Evolutionary conservation across 1,140 invertebrate genomes (phyloP), one percentile per base, ranked within the genome.

Genomic region (Solen grandis): DNA sequence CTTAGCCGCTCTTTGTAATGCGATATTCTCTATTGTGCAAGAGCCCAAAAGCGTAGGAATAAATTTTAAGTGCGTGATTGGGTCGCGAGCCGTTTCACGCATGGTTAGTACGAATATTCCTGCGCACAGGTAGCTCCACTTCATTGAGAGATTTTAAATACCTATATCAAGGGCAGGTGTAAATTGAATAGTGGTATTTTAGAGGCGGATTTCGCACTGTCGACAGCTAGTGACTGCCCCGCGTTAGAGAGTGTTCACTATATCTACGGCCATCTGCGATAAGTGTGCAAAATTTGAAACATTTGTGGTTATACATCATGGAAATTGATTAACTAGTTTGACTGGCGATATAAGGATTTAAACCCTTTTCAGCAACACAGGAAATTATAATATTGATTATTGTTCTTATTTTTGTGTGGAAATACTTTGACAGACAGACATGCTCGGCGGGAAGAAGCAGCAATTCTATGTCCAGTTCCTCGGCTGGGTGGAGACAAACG

Each of bases 391-490:
- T 62, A 25, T 4, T 19, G 31, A 3, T 29, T 3, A 62, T 5
- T 29, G n/a, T n/a, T 4, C 25, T 16, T 14, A 1, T 62, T 62
- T 4, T 2, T 25, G 1, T n/a, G n/a, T 16, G 29, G 16, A 16
- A 1, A 22, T 16, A 62, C 29, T 2, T 1, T 2, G 16, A 2
- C 25, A 29, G 1, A 62, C 31, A n/a, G 38, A 29, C 68, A 80
- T 68, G 59, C 41, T 81, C 19, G 65, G 57, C 36, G 78, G 81
- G 35, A 98, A 98, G 93, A 98, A 98, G 91, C 96, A 97, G 59
- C 98, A 97, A 38, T 99, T 98, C 93, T 99, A 99, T 93, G 97
- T 99, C 59, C 98, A 97, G 96, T 99, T 99, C 93, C 94, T 99
- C 84, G 98, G 98, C 27, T 97, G 98, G 84, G 96, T 98, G 93